phyloP scores from a whole-genome alignment of 2,113 vertebrate species.

The Solea solea region DNA sequence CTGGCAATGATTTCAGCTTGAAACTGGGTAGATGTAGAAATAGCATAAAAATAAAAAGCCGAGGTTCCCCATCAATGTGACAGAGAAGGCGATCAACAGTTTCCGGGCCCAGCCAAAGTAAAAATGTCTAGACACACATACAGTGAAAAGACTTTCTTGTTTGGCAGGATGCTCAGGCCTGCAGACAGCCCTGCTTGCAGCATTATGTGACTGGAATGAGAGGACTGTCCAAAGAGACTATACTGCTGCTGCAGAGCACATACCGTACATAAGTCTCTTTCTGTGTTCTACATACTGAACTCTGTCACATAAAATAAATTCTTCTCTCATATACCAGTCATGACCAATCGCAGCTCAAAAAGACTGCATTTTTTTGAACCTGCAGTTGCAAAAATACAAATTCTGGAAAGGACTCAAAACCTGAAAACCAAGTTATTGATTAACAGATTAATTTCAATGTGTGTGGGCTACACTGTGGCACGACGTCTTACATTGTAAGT shows the following conservation, averaged over 20 bases:
- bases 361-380: constrained; percentile 15
- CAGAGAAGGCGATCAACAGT: neutral
- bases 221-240: neutral
- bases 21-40: constrained; percentile 11
- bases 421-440: constrained; percentile 13
- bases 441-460: constrained; percentile 19
- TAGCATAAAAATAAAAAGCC: neutral
- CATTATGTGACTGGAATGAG: constrained; percentile 22
- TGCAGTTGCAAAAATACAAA: neutral
- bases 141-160: constrained; percentile 1
- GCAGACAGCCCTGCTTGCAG: constrained; percentile 15
- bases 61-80: constrained; percentile 6
- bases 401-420: constrained; percentile 16
- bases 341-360: neutral
- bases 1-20: constrained; percentile 18
- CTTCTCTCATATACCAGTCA: neutral
- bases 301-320: too few species aligned
- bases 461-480: constrained; percentile 3
- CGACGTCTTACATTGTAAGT: too few species aligned
- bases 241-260: neutral
- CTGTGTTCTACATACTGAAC: neutral
- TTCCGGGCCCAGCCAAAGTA: constrained; percentile 10
- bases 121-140: constrained; percentile 22
- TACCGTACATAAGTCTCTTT: neutral
- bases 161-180: constrained; percentile 1